Percentiles rank a stretch among this genome's conserved stretches.
These are phyloP conservation scores for Poeciliopsis retropinna DNA, from an alignment of 2,113 vertebrate genomes.

Conservation along the genomic window DNA sequence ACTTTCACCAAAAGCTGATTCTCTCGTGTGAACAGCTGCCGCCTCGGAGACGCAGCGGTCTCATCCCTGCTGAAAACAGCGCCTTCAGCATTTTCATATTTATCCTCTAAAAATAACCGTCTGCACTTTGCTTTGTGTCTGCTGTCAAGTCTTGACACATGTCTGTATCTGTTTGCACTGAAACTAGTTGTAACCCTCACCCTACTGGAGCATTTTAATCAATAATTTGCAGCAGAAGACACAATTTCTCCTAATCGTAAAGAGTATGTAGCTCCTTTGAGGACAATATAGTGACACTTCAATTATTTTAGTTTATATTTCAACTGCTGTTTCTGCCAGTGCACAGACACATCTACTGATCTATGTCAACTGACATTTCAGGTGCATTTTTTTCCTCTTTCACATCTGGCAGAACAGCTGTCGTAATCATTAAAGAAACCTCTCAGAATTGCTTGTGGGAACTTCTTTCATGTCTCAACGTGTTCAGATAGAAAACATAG, in stretches of 20 bases:
- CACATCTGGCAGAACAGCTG: slow-evolving; percentile 9
- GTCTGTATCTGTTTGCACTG: slow-evolving; percentile 38
- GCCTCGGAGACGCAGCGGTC: slow-evolving; percentile 34
- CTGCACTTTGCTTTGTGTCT: slow-evolving; percentile 51
- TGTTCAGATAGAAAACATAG: slow-evolving; percentile 5
- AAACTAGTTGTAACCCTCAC: slow-evolving; percentile 37
- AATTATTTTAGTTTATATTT: slow-evolving; percentile 6
- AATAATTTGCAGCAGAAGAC: slow-evolving; percentile 15
- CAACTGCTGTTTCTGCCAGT: not conserved
- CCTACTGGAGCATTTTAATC: slow-evolving; percentile 15
- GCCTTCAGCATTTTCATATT: slow-evolving; percentile 54
- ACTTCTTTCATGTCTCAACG: not conserved
- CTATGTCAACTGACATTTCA: slow-evolving; percentile 21
- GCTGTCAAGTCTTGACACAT: slow-evolving; percentile 53
- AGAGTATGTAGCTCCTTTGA: slow-evolving; percentile 4
- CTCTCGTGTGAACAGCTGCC: slow-evolving; percentile 47
- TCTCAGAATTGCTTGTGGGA: not conserved
- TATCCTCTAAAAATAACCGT: slow-evolving; percentile 52
- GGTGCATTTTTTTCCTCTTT: slow-evolving; percentile 17
- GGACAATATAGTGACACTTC: slow-evolving; percentile 25
- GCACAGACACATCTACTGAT: not conserved
- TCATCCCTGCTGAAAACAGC: slow-evolving; percentile 51
- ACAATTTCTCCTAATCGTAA: slow-evolving; percentile 6
- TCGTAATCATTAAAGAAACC: slow-evolving; percentile 1
- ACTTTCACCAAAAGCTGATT: slow-evolving; percentile 70